Evolutionary conservation across 2,797 vertebrate species (phyloP).

Genomic region (Hylomyscus alleni): DNA sequence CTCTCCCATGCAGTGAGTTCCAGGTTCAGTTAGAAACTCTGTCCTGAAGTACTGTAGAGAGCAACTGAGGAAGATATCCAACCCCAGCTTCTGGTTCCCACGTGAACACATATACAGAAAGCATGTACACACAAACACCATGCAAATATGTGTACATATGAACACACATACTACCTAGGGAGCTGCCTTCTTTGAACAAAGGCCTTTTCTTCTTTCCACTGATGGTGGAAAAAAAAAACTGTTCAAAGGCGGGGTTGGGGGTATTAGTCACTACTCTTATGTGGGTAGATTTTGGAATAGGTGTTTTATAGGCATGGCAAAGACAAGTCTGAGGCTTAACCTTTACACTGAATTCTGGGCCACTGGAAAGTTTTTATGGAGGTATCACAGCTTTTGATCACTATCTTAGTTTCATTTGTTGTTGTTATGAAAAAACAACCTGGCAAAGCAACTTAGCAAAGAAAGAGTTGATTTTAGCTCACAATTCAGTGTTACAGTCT

Average conservation of each 20-base stretch:
- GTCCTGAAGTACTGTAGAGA: neutral
- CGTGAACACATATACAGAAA: neutral
- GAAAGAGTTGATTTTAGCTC: neutral
- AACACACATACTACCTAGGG: neutral
- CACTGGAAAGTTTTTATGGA: neutral
- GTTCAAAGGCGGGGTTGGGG: neutral
- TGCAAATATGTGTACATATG: neutral
- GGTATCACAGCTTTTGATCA: neutral
- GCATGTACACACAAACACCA: neutral
- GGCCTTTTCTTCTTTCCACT: neutral
- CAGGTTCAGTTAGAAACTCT: neutral
- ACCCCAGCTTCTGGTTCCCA: neutral
- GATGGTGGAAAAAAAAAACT: slow-evolving; percentile 16
- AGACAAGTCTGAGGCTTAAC: slow-evolving; percentile 12
- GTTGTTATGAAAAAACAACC: neutral
- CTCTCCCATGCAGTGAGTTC: neutral
- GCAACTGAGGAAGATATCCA: neutral
- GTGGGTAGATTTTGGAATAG: neutral
- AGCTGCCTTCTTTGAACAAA: neutral
- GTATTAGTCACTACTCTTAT: neutral
- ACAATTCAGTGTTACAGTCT: neutral
- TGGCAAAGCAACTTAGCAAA: neutral
- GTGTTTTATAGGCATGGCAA: neutral
- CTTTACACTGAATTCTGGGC: slow-evolving; percentile 13
- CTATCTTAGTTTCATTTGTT: neutral